Evolutionary conservation across 2,113 vertebrate genomes (phyloP).

Genomic region (Anser cygnoides): DNA sequence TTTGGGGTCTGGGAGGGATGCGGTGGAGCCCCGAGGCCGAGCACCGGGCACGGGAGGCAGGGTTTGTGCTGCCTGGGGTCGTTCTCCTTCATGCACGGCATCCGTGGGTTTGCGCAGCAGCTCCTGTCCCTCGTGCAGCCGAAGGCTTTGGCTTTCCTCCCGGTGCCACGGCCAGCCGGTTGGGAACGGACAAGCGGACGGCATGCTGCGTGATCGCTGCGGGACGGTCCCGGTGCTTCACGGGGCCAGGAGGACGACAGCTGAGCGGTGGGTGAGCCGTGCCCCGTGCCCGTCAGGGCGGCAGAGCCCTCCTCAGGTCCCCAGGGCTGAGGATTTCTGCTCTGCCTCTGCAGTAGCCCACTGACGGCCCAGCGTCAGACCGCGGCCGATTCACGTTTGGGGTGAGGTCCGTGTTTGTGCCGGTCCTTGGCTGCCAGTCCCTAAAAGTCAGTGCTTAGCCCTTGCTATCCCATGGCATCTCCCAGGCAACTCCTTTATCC

Average conservation of each 20-base stretch:
- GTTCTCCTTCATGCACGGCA: not conserved
- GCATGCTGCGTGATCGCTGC: accelerated
- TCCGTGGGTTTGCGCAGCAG: accelerated
- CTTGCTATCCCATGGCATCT: not conserved
- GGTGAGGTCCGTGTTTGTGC: not conserved
- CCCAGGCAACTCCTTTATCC: constrained; percentile 1
- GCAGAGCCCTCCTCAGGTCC: not conserved
- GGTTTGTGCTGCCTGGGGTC: too few species aligned
- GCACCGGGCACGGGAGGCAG: not conserved
- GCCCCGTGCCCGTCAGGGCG: accelerated
- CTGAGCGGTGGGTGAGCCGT: not conserved
- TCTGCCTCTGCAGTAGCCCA: not conserved
- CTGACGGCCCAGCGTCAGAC: accelerated
- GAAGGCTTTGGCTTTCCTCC: not conserved
- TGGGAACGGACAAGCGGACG: accelerated
- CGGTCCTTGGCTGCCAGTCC: not conserved
- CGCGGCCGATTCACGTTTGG: not conserved
- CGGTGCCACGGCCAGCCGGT: accelerated
- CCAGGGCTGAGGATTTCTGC: too few species aligned
- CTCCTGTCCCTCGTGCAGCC: accelerated
- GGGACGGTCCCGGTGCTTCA: accelerated
- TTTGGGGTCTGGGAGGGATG: not conserved
- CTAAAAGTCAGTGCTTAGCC: not conserved
- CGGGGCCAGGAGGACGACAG: too few species aligned
- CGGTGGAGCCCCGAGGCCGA: not conserved